Evolutionary conservation across 2,797 vertebrate genomes (phyloP), one percentile per base, ranked within the genome.

Genomic region (Dromococcyx pavoninus): DNA sequence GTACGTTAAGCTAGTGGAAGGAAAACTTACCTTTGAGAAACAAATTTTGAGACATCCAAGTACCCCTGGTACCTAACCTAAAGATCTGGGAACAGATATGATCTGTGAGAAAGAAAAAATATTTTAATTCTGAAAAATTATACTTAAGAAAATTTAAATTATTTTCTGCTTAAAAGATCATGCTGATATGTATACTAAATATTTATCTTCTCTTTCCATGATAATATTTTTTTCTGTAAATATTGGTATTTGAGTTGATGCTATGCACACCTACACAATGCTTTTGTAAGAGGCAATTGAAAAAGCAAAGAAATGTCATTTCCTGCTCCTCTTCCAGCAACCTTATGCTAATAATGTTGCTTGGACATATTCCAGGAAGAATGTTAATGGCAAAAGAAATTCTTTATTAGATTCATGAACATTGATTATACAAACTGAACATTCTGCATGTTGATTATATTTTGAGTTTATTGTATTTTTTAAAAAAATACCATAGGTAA

Each of bases 321-420:
- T 96, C 75, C 51, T 95, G 8, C 14, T 88, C 37, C 17, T 92
- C 61, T 95, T 83, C 93, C 81, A 83, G 43, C 30, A 93, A 37
- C 62, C 19, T 62, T 30, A 35, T 86, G 71, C 79, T 94, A 91
- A 87, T 94, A 91, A 90, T 56, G 35, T 71, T 83, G 13, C 89
- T 92, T 86, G 88, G 91, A 70, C 48, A 19, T 88, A 89, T 88
- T 95, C 67, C 88, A 91, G 69, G 69, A 96, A 95, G 57, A 95
- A 86, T 71, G 33, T 35, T 89, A 57, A 83, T 96, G 58, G 71
- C 22, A 91, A 89, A 93, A 80, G 64, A 71, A 94, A 56, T 80
- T 95, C 51, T 86, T 82, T 94, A 78, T 91, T 85, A 28, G 11
- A 24, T 56, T 91, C n/a, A n/a, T 93, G 30, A 39, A 58, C 12